Base-by-base conservation (phyloP, 2,113 vertebrate genomes). In the Delphinus delphis region DNA sequence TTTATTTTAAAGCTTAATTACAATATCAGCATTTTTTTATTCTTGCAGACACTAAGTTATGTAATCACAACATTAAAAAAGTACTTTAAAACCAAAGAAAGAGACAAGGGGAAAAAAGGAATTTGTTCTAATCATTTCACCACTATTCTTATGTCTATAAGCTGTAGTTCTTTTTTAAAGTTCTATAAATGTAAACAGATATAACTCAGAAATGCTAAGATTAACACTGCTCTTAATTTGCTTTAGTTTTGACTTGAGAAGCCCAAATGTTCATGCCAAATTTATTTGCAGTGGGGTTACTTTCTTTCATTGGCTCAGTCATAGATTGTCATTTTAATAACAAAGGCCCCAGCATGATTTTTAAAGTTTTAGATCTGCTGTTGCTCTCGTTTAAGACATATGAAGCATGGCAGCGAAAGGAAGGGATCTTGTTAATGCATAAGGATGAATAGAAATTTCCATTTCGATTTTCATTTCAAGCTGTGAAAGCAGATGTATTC, bases 381-480 rank as follows among this genome's bases (percentile, higher is more conserved):
- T 81, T 92, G 62, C 41, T 87, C 65, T 89, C 71, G 21, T 63
- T 86, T 47, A 63, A 47, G 84, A 68, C 23, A 50, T 63, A 73
- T 38, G 96, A 93, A 87, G 65, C 86, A 77, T 20, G 41, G 41
- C 38, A 68, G 60, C 58, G 70, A 98, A 90, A 89, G 38, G 36
- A 95, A 95, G 58, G 28, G 47, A 87, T 90, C 95, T 97, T 95
- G 93, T 94, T 97, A 97, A 95, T 96, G 91, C 85, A 93, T 84
- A 67, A 91, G 80, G 15, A 97, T 95, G 86, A 97, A 93, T 50
- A 84, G 89, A 97, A 98, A 97, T 96, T 97, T 97, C 96, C 92
- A 95, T 97, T 97, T 95, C 11, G 11, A 96, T 97, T 98, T 96
- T 96, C 88, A 97, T 97, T 94, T 97, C 92, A 95, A 97, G 89